Base-by-base conservation (phyloP, 2,113 vertebrate genomes). In the Bubo blakistoni region DNA sequence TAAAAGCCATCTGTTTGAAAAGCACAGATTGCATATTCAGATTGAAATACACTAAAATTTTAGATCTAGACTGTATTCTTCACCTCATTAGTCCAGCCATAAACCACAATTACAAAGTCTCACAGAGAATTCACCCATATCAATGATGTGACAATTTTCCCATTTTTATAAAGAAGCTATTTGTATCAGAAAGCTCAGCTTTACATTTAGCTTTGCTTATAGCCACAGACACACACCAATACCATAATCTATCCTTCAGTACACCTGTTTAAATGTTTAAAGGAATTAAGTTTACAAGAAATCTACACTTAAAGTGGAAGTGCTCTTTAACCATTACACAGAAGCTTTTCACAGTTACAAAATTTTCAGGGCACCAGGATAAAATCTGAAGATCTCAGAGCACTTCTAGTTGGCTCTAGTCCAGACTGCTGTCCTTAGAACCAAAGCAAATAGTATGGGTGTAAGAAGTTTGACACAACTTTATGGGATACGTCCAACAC, bases 1-100 rank as follows among this genome's bases (percentile, higher is more conserved):
- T 80, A 86, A 88, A 88, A 81, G 74, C 84, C 94, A 92, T 82
- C 80, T 77, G 94, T 47, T 79, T 86, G 63, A 76, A 86, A 71
- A 82, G 55, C 76, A n/a, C 74, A 93, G 80, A 83, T 36, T 86
- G 87, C 51, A 57, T n/a, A 44, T 38, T 91, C 71, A 69, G 30
- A 86, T 9, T 62, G 49, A 52, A 72, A 79, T 7, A 81, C 19
- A 52, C 38, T 40, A 58, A 34, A 62, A 83, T 83, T 95, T 82
- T 74, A 82, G 27, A 69, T 79, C 78, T 42, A 74, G 38, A 49
- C 44, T 69, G 54, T 77, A 78, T 86, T 67, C 71, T 69, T 87
- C 87, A 73, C 73, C 49, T 90, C 77, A 62, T 82, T 73, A 90
- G 90, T 71, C 59, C 62, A 69, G 49, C 62, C 72, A 79, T 47